Evolutionary conservation across 1,140 invertebrate species (phyloP), one percentile per base, ranked within the genome.

Genomic region (Liolophura sinensis): DNA sequence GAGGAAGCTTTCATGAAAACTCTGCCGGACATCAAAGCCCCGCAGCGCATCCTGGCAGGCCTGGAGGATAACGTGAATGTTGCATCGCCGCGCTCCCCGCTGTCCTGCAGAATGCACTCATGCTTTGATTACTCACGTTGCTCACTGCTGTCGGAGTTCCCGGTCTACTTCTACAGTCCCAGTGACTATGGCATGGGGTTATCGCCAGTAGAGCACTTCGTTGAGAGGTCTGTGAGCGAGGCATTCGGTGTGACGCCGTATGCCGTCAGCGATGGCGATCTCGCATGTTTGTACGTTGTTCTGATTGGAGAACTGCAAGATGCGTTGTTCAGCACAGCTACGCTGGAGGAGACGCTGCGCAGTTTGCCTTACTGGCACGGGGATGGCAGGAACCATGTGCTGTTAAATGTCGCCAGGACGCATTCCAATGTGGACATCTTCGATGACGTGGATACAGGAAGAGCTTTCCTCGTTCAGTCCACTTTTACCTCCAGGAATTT

Each of bases 81-180:
- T 24, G 14, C 18, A 47, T 24, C 56, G 24, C 22, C 57, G 6
- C 64, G 72, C 15, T 67, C 66, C 15, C 59, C 73, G 9, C 16
- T 64, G 6, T 47, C 59, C 27, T 98, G 95, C 79, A 87, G 89
- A 70, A 94, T 97, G 92, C 90, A 91, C 75, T 91, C 90, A 60
- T 98, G 96, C 84, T 97, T 98, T 79, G 96, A 98, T 86, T 93
- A 95, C 79, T 97, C 95, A 7, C 87, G 94, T 14, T 98, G 96
- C 85, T 94, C 95, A 16, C 81, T 98, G 11, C 93, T 93, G 0
- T 97, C 94, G 22, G 91, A 92, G 4, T 97, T 98, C 79, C 93
- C 93, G 0, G 92, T 98, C 7, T 98, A 93, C 83, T 86, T 97
- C 5, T 98, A 98, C 72, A 82, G 81, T 58, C 69, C 74, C 31